A percentile compares a stretch with the other conserved stretches of the same genome.
phyloP scores from a whole-genome alignment of 2,888 invertebrate genomes.

The Diploptera punctata region DNA sequence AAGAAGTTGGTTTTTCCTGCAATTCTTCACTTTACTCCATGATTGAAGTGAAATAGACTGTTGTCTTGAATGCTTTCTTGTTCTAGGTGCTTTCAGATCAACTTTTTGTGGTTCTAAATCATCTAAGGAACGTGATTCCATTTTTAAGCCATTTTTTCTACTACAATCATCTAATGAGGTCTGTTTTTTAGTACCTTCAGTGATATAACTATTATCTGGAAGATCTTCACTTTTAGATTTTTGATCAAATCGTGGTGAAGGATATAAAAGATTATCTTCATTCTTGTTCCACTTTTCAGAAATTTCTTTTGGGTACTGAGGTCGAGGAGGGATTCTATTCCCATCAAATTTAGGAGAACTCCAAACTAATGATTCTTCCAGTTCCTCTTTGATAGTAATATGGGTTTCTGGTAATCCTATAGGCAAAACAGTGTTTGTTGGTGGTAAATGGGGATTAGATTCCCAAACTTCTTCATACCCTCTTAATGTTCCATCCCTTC shows the following conservation, averaged over 20 bases:
- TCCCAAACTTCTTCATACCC: conserved; percentile 49
- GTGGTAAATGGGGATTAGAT: conserved; percentile 43
- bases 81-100: conserved; percentile 17
- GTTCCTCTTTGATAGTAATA: conserved; percentile 20
- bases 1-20: conserved; percentile 37
- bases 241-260: conserved; percentile 33
- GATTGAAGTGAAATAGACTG: conserved; percentile 46
- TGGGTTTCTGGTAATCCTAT: neutral
- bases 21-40: conserved; percentile 42
- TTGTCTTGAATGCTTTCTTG: conserved; percentile 46
- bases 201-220: neutral
- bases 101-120: conserved; percentile 40
- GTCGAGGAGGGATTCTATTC: neutral
- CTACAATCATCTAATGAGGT: conserved; percentile 1
- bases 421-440: neutral
- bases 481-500: conserved; percentile 47
- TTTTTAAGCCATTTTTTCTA: conserved; percentile 24
- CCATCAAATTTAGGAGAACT: conserved; percentile 11
- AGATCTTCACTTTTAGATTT: conserved; percentile 4
- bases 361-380: conserved; percentile 6
- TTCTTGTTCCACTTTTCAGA: neutral
- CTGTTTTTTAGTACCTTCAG: neutral
- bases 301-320: neutral
- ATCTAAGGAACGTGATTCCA: conserved; percentile 47
- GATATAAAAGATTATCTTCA: conserved; percentile 32